Conservation (phyloP, 2,113 vertebrate species). For the Epinephelus lanceolatus region DNA sequence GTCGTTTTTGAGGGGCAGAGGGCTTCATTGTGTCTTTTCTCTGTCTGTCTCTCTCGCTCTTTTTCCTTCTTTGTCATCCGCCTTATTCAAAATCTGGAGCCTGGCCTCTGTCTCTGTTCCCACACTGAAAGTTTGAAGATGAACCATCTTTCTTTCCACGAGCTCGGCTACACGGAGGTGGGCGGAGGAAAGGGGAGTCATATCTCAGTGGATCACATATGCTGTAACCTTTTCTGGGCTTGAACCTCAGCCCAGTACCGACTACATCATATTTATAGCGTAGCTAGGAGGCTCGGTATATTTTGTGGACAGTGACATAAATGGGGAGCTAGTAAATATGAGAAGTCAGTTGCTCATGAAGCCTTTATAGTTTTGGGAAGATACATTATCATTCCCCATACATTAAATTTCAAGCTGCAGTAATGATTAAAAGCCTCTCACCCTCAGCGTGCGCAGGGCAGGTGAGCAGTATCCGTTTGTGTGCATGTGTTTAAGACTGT, state of each 20-base stretch:
- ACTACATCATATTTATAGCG: not conserved
- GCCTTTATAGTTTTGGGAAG: not conserved
- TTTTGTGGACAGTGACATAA: slow-evolving; percentile 15
- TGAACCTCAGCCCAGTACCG: not conserved
- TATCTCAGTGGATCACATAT: not conserved
- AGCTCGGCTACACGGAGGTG: not conserved
- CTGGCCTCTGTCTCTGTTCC: slow-evolving; percentile 53
- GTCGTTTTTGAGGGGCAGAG: slow-evolving; percentile 55
- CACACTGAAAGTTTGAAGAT: slow-evolving; percentile 22
- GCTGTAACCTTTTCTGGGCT: not conserved
- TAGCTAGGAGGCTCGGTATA: not conserved
- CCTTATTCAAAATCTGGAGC: slow-evolving; percentile 50
- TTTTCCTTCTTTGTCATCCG: slow-evolving; percentile 50
- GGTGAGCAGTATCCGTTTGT: slow-evolving; percentile 32
- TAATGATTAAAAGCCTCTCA: slow-evolving; percentile 9
- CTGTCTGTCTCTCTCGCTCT: slow-evolving; percentile 12
- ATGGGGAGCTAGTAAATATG: not conserved
- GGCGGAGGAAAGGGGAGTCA: slow-evolving; percentile 1
- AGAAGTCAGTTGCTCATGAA: not conserved
- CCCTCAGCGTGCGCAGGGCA: slow-evolving; percentile 10
- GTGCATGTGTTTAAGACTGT: slow-evolving; percentile 49
- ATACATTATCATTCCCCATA: not conserved
- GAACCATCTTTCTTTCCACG: slow-evolving; percentile 1
- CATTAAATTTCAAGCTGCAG: not conserved
- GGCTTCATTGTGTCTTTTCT: slow-evolving; percentile 52